phyloP scores from a whole-genome alignment of 1,140 invertebrate genomes.

The Dreissena polymorpha region DNA sequence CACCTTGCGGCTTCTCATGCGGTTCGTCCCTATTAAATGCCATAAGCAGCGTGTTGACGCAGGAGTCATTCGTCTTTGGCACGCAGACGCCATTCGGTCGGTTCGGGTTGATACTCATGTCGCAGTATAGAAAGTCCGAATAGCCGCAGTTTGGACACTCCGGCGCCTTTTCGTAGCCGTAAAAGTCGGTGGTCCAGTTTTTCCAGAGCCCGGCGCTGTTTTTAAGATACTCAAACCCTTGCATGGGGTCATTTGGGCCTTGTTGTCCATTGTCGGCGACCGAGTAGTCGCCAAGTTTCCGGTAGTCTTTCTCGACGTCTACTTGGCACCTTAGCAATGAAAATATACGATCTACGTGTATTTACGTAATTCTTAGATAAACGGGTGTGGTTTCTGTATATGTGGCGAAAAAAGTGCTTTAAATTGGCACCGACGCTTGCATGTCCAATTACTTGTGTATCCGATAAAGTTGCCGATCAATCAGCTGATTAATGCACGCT shows the following conservation, averaged over 20 bases:
- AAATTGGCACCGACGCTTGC: background rate
- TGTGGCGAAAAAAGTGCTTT: background rate
- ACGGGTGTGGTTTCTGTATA: background rate
- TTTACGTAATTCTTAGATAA: background rate
- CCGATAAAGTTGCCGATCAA: background rate
- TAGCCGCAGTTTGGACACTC: slow-evolving; percentile 87
- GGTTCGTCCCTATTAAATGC: no score
- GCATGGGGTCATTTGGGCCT: slow-evolving; percentile 29
- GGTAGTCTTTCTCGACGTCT: background rate
- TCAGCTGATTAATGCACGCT: background rate
- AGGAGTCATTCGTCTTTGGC: background rate
- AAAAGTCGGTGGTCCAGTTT: slow-evolving; percentile 41
- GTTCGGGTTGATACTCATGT: slow-evolving; percentile 11
- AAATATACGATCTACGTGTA: background rate
- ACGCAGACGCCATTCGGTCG: slow-evolving; percentile 11
- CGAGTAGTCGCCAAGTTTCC: background rate
- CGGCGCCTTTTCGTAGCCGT: slow-evolving; percentile 42
- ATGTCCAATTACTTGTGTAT: no score
- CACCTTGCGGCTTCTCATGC: no score
- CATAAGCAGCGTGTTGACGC: no score
- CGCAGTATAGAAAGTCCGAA: slow-evolving; percentile 77
- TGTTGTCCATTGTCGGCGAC: background rate
- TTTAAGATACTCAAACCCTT: slow-evolving; percentile 19
- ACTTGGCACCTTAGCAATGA: background rate
- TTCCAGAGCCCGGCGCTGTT: slow-evolving; percentile 52